Evolutionary conservation across 2,113 vertebrate genomes (phyloP).

Genomic region (Pavo muticus): DNA sequence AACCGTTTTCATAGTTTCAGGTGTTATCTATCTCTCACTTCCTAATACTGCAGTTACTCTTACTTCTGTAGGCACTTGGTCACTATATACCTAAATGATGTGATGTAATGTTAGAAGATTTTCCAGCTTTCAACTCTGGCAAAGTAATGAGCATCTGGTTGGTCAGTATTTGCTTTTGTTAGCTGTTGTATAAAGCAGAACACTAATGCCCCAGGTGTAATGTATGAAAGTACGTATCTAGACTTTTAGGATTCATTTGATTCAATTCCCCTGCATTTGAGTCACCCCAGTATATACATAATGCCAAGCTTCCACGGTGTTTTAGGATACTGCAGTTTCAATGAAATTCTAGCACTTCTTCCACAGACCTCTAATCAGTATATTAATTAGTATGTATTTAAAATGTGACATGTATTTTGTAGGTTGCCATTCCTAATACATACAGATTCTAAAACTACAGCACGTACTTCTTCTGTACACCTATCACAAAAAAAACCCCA

Average conservation of each 20-base stretch:
- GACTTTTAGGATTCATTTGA: background rate
- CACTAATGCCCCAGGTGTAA: accelerated
- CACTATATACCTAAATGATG: background rate
- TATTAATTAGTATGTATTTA: background rate
- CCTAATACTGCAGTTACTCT: background rate
- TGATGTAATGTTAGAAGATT: background rate
- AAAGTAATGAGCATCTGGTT: background rate
- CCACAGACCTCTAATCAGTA: background rate
- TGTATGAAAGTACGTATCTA: background rate
- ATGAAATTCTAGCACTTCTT: background rate
- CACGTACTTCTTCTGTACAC: background rate
- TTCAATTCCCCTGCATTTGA: background rate
- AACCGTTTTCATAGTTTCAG: background rate
- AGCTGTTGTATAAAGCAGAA: background rate
- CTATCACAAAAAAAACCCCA: background rate
- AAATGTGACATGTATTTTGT: background rate
- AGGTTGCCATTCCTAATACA: background rate
- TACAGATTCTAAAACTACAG: background rate
- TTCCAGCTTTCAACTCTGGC: background rate
- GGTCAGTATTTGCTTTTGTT: background rate
- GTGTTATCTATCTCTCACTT: background rate
- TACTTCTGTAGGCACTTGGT: background rate
- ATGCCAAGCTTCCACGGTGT: background rate
- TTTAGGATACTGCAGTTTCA: background rate
- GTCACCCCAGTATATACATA: background rate